Base-by-base conservation (phyloP, 1,140 invertebrate species). In the Doryteuthis pealeii region DNA sequence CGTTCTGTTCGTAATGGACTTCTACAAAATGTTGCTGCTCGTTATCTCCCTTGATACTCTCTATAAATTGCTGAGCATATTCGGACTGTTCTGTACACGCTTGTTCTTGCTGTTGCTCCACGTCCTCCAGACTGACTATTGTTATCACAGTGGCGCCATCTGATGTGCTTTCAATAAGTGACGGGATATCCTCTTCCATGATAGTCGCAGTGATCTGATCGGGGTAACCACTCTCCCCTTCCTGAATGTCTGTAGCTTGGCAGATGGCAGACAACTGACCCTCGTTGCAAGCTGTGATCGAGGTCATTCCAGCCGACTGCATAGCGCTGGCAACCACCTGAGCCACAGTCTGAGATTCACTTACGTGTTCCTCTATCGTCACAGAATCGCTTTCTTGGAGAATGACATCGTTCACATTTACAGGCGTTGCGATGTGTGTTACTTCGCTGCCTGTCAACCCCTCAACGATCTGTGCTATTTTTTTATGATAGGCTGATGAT, bases 1-100 rank as follows among this genome's bases (percentile, higher is more conserved):
- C 74, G 26, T 62, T 73, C 26, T 74, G 49, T 28, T 79, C 76
- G 74, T 79, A 83, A 30, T 76, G 81, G 28, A 83, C 75, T 71
- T 79, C 77, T 14, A 81, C 76, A 31, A 82, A 74, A 67, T 78
- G 75, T 32, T 32, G 79, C 43, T 83, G 77, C n/a, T 72, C 72
- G 18, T 62, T 28, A 28, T 75, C 68, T 40, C 22, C 6, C 65
- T 73, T 33, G 0, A 40, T 66, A 26, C 74, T 78, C 58, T 79
- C 76, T 10, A 82, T 78, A n/a, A 82, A 79, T 30, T 81, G 78
- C 49, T 75, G 73, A 49, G 78, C 65, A 26, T 77, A 72, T 49
- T 79, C 79, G n/a, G 45, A 71, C 0, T 74, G 66, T 26, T 68
- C 66, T 0, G 54, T 62, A 62, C 54, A 15, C 0, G 28, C 30